These are phyloP conservation scores for Nothoprocta pentlandii DNA, from an alignment of 2,113 vertebrate species.

Conservation along the genomic window DNA sequence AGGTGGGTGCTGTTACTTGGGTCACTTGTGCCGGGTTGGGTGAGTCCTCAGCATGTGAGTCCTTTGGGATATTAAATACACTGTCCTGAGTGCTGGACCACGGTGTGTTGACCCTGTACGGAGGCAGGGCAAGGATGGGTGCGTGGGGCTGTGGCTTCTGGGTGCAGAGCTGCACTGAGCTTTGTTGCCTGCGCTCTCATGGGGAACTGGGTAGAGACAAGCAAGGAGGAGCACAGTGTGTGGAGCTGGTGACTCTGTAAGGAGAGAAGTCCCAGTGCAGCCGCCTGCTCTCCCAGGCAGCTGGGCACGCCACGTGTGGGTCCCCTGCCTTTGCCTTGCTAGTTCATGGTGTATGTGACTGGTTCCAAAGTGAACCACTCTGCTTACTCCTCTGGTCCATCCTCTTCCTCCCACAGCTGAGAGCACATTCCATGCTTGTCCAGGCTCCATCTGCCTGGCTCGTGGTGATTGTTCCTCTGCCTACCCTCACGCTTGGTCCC, in stretches of 20 bases:
- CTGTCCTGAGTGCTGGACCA: neutral
- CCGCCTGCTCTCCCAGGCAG: neutral
- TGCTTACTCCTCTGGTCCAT: neutral
- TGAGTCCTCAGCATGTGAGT: neutral
- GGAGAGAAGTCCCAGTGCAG: neutral
- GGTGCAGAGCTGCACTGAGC: neutral
- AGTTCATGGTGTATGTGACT: neutral
- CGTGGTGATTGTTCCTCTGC: neutral
- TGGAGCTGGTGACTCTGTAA: neutral
- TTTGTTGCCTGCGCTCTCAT: neutral
- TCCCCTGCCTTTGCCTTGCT: neutral
- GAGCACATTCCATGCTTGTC: neutral
- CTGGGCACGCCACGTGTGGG: neutral
- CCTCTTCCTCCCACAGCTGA: neutral
- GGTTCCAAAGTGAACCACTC: neutral
- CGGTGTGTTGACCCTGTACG: neutral
- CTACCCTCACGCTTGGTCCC: neutral
- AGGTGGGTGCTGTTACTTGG: neutral
- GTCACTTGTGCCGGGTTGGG: neutral
- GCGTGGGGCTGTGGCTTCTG: neutral
- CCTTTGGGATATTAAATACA: neutral
- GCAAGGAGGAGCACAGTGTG: neutral
- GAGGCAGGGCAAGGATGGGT: neutral
- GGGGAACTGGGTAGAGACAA: neutral
- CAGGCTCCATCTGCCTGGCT: neutral